Base-by-base conservation (phyloP, 2,797 vertebrate genomes). In the Anisognathus igniventris region DNA sequence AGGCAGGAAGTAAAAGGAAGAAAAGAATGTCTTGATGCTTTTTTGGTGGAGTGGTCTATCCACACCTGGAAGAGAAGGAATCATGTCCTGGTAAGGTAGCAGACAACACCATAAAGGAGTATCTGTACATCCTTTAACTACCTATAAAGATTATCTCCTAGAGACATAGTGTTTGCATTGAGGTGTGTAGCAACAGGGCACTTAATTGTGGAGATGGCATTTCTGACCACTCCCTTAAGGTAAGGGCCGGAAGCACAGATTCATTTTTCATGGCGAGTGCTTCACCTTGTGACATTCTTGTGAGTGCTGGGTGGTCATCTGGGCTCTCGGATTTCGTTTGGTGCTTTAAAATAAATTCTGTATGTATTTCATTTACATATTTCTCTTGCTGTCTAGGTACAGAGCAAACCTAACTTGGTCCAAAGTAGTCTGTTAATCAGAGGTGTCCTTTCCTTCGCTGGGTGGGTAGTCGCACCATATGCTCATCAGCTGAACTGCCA, bases 141-240 rank as follows among this genome's bases (percentile, higher is more conserved):
- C 39, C 62, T 66, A 30, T 78, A 86, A 93, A 96, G 94, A 94
- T 92, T 80, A 91, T 92, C 93, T 95, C 92, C 94, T 94, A 67
- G 73, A 92, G 87, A 89, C 58, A 91, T 22, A 19, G 39, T 91
- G 88, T 94, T 79, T 87, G 85, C 65, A 4, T 0, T 57, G 65
- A 56, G 47, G 68, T 58, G 44, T 92, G 92, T 74, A 30, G 89
- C 90, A 95, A 86, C 14, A 72, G 86, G n/a, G 72, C 30, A 68
- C 25, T 39, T 88, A 77, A 42, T 47, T 71, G 61, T 80, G 72
- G 73, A 57, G 44, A 16, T 54, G 79, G 61, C 85, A 68, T 90
- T 80, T 93, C 23, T 67, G 85, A 40, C 93, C 85, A 40, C 91
- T 92, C 96, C 87, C 79, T 90, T 21, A 50, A 71, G n/a, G 45